Conservation (phyloP, 2,113 vertebrate species). For the Ptilorrhoa leucosticta region DNA sequence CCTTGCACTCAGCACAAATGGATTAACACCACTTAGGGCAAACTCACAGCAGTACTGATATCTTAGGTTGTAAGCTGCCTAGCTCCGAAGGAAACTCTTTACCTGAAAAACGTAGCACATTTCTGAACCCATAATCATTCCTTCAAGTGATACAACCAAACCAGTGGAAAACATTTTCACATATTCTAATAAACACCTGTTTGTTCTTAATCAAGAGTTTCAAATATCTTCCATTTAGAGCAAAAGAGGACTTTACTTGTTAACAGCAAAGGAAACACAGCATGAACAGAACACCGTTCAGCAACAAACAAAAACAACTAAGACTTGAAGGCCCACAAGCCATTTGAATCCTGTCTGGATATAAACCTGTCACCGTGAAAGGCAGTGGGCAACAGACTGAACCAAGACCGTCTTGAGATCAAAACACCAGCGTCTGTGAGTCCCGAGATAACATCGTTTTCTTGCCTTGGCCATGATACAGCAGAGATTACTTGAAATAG, state of each 20-base stretch:
- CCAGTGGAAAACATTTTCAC: background rate
- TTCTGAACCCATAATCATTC: background rate
- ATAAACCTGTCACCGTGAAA: background rate
- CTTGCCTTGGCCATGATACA: background rate
- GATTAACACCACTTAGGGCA: background rate
- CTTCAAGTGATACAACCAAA: background rate
- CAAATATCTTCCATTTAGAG: background rate
- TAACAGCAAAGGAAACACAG: background rate
- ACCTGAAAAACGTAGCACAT: background rate
- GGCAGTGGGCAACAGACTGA: background rate
- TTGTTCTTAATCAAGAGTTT: background rate
- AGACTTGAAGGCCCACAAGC: background rate
- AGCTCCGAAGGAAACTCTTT: background rate
- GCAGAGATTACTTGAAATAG: background rate
- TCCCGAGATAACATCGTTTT: accelerated
- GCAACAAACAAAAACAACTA: background rate
- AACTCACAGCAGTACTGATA: background rate
- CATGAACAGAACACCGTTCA: background rate
- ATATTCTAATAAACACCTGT: background rate
- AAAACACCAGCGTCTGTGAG: background rate
- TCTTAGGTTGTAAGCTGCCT: background rate
- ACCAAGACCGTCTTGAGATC: background rate
- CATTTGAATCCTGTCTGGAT: background rate
- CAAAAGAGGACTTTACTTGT: background rate
- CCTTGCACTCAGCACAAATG: background rate